These are phyloP conservation scores for Eurytoma californica DNA, from an alignment of 2,888 invertebrate genomes.

Conservation along the genomic window DNA sequence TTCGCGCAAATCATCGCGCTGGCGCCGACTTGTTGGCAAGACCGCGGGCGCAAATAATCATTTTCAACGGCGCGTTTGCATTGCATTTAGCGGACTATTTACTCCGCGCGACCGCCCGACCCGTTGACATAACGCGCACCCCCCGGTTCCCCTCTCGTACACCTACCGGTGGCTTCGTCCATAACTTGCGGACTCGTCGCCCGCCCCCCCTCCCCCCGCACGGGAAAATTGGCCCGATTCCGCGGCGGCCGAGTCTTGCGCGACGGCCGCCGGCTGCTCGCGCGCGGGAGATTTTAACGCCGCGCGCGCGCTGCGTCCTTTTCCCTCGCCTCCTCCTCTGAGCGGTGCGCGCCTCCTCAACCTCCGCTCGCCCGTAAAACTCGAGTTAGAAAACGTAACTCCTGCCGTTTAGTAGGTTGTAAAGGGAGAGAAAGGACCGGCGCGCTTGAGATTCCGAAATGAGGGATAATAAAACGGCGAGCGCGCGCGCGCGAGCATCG, in stretches of 20 bases:
- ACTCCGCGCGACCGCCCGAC: conserved; percentile 51
- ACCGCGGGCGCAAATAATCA: conserved; percentile 63
- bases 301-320: conserved; percentile 3
- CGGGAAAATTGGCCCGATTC: background rate
- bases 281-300: conserved; percentile 49
- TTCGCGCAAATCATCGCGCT: conserved; percentile 41
- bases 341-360: background rate
- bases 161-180: conserved; percentile 16
- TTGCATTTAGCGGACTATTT: conserved; percentile 62
- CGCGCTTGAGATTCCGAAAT: conserved; percentile 47
- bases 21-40: conserved; percentile 32
- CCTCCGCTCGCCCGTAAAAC: conserved; percentile 43
- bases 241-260: background rate
- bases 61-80: conserved; percentile 62
- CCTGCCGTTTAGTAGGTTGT: conserved; percentile 52
- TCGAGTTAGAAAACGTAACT: conserved; percentile 54
- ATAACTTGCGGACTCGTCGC: conserved; percentile 26
- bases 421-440: conserved; percentile 33
- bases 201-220: background rate
- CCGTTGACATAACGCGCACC: conserved; percentile 39
- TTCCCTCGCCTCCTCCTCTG: background rate
- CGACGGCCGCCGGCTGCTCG: background rate
- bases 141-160: background rate
- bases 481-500: conserved; percentile 3
- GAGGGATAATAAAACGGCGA: conserved; percentile 48